phyloP scores from a whole-genome alignment of 2,797 vertebrate species.

The Podarcis lilfordi region DNA sequence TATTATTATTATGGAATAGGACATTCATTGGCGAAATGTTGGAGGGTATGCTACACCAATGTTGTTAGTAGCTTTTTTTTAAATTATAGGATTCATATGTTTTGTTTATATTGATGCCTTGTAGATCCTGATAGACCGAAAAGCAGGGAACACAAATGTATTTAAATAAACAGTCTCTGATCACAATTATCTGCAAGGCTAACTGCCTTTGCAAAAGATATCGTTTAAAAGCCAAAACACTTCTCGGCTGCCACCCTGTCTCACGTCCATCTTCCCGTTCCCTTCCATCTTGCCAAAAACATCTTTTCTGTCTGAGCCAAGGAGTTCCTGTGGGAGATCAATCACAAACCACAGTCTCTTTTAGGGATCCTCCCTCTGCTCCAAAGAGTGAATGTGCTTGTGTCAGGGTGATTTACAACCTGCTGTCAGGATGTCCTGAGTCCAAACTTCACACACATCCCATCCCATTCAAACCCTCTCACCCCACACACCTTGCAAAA shows the following conservation, averaged over 20 bases:
- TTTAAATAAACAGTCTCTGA: neutral
- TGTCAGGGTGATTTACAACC: conserved; percentile 60
- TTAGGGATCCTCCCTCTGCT: conserved; percentile 2
- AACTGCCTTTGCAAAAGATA: neutral
- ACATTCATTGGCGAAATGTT: too few species aligned
- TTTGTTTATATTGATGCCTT: neutral
- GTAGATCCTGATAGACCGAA: neutral
- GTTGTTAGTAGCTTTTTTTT: neutral
- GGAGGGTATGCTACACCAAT: too few species aligned
- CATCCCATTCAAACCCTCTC: conserved; percentile 26
- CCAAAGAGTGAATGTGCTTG: conserved; percentile 44
- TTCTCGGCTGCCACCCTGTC: neutral
- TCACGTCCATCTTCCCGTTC: neutral
- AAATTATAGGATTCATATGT: neutral
- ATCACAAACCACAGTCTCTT: conserved; percentile 39
- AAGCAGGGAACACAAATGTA: neutral
- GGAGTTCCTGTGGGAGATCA: conserved; percentile 53
- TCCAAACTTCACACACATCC: conserved; percentile 32
- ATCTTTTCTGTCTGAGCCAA: conserved; percentile 58
- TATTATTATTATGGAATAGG: too few species aligned
- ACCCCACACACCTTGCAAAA: conserved; percentile 23
- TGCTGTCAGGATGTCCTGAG: conserved; percentile 40
- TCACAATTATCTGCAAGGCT: neutral
- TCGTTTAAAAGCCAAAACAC: neutral
- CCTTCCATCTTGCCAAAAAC: conserved; percentile 38